These are phyloP conservation scores for Nomada hirtipes DNA, from an alignment of 2,888 invertebrate species.

Conservation along the genomic window DNA sequence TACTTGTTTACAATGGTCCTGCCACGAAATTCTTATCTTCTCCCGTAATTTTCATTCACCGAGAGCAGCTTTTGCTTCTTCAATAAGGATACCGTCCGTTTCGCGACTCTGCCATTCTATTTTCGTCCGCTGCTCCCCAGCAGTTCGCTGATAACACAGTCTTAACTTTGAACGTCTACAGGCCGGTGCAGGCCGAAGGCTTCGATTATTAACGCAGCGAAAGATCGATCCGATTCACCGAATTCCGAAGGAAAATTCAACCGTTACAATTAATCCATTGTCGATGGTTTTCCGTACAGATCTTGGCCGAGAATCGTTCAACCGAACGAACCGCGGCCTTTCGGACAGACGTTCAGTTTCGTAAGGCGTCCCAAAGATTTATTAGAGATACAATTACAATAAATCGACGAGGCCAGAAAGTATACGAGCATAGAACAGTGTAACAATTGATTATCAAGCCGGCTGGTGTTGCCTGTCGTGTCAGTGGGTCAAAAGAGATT, in stretches of 20 bases:
- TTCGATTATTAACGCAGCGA: constrained; percentile 7
- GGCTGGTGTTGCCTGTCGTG: neutral
- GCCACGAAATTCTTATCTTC: constrained; percentile 10
- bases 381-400: too few relatives aligned
- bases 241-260: neutral
- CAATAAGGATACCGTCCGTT: neutral
- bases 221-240: neutral
- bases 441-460: neutral
- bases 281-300: neutral
- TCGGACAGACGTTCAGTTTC: too few relatives aligned
- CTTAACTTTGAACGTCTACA: neutral
- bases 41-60: constrained; percentile 7
- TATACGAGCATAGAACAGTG: neutral
- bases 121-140: neutral
- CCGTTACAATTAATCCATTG: neutral
- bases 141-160: neutral
- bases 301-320: too few relatives aligned
- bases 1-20: constrained; percentile 19
- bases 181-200: neutral
- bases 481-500: constrained; percentile 39
- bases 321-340: too few relatives aligned
- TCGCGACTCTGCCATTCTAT: neutral
- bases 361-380: too few relatives aligned
- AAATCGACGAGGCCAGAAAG: too few relatives aligned
- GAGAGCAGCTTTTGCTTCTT: neutral